Evolutionary conservation across 2,113 vertebrate genomes (phyloP).

Genomic region (Tragulus kanchil): DNA sequence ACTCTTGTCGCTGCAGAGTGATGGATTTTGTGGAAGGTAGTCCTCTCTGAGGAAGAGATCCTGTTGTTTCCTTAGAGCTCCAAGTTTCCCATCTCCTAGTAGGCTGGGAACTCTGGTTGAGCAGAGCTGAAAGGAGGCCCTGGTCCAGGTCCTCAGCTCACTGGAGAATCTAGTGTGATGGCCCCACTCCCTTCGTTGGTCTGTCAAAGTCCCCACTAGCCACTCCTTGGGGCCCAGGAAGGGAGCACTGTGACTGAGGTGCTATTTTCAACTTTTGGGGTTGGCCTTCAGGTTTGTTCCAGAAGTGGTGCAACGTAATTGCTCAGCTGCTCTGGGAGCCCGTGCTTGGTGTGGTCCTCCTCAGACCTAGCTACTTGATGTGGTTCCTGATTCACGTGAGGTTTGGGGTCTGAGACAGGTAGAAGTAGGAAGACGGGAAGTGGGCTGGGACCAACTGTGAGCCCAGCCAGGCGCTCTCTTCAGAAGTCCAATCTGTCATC

Average conservation of each 20-base stretch:
- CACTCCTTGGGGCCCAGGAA: background rate
- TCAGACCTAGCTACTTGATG: background rate
- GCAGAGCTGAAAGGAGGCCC: background rate
- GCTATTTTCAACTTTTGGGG: background rate
- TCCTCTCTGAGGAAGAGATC: background rate
- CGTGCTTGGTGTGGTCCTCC: background rate
- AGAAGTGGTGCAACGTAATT: background rate
- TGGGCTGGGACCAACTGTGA: background rate
- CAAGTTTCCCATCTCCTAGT: background rate
- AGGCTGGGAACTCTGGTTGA: background rate
- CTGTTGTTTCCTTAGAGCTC: background rate
- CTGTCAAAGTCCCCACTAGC: background rate
- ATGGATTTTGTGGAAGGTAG: background rate
- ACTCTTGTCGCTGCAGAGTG: background rate
- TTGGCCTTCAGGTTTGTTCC: background rate
- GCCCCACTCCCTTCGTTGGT: background rate
- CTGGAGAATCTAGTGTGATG: background rate
- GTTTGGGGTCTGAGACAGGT: background rate
- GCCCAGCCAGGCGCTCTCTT: background rate
- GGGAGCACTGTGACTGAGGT: background rate
- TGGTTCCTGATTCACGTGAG: background rate
- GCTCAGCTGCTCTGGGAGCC: background rate
- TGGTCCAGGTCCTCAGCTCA: background rate
- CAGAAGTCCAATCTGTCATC: background rate
- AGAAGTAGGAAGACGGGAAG: background rate